Evolutionary conservation across 1,140 invertebrate genomes (phyloP).

Genomic region (Lanistes nyassanus): DNA sequence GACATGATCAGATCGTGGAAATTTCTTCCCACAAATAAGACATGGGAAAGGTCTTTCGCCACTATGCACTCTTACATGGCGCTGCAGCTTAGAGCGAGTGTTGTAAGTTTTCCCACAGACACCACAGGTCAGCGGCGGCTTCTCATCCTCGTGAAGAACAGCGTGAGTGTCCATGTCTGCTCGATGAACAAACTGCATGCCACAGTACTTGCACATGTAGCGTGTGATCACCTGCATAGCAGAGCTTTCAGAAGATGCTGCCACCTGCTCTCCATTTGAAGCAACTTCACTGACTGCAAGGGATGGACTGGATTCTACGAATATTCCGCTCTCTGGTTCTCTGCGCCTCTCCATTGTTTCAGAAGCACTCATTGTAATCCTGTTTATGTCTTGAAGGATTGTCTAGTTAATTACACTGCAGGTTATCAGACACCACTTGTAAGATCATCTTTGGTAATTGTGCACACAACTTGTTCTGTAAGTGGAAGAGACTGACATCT

Average conservation of each 20-base stretch:
- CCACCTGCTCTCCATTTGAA: too few species aligned
- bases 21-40: constrained; percentile 82
- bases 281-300: too few species aligned
- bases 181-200: constrained; percentile 50
- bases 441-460: too few species aligned
- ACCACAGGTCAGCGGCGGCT: constrained; percentile 78
- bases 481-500: too few species aligned
- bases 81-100: constrained; percentile 89
- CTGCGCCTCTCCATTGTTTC: too few species aligned
- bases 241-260: neutral
- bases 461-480: too few species aligned
- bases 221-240: constrained; percentile 47
- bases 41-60: constrained; percentile 95
- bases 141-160: constrained; percentile 45
- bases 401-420: too few species aligned
- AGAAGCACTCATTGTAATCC: too few species aligned
- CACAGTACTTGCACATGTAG: constrained; percentile 57
- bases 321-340: too few species aligned
- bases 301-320: too few species aligned
- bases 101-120: constrained; percentile 89
- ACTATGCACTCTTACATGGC: constrained; percentile 87
- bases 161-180: constrained; percentile 55
- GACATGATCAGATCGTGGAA: constrained; percentile 81
- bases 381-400: too few species aligned
- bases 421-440: too few species aligned